Evolutionary conservation across 2,888 invertebrate genomes (phyloP).

Genomic region (Eristalis pertinax): DNA sequence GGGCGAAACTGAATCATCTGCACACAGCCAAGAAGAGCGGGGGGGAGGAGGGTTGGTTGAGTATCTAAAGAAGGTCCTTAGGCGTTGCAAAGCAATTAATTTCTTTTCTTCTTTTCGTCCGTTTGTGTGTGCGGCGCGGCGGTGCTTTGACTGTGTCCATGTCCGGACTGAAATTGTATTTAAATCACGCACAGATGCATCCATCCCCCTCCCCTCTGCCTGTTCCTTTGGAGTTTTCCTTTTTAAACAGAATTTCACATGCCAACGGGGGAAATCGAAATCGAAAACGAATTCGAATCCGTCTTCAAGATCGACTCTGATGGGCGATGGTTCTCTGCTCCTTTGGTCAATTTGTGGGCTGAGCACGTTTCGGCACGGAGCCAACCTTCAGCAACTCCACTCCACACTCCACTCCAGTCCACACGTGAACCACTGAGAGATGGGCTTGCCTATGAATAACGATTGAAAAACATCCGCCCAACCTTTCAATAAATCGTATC

Average conservation of each 20-base stretch:
- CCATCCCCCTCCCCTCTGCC: no score
- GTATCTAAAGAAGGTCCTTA: slow-evolving; percentile 15
- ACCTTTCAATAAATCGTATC: slow-evolving; percentile 55
- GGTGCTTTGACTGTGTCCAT: slow-evolving; percentile 28
- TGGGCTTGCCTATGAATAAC: slow-evolving; percentile 56
- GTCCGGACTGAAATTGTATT: slow-evolving; percentile 50
- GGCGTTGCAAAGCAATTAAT: slow-evolving; percentile 65
- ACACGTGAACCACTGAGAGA: slow-evolving; percentile 41
- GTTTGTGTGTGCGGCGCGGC: neutral
- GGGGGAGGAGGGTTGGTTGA: neutral
- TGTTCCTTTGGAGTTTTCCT: slow-evolving; percentile 12
- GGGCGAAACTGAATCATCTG: neutral
- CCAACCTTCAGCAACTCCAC: slow-evolving; percentile 28
- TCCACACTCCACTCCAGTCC: neutral
- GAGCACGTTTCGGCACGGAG: slow-evolving; percentile 54
- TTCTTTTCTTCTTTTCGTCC: slow-evolving; percentile 31
- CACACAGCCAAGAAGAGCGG: no score
- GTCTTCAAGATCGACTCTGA: neutral
- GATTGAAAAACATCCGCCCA: slow-evolving; percentile 47
- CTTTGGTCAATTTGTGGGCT: slow-evolving; percentile 59
- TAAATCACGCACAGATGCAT: slow-evolving; percentile 59
- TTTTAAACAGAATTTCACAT: slow-evolving; percentile 41
- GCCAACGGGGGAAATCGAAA: slow-evolving; percentile 32
- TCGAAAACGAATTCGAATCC: slow-evolving; percentile 25
- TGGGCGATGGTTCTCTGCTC: neutral